Base-by-base conservation (phyloP, 2,888 invertebrate species). In the Harpalus rufipes region DNA sequence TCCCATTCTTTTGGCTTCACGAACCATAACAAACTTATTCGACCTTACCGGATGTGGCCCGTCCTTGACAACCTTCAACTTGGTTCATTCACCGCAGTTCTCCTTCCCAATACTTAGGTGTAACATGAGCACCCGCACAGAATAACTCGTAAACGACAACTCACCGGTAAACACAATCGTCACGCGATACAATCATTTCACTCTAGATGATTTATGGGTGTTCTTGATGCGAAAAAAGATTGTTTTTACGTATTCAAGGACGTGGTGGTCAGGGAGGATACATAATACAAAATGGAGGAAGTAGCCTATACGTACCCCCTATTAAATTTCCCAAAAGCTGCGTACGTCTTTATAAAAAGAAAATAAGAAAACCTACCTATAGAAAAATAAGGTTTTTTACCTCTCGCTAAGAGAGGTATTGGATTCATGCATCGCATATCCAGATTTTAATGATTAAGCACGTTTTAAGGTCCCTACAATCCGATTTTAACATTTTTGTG, bases 21-120 rank as follows among this genome's bases (percentile, higher is more conserved):
- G 16, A 14, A 59, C 59, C 59, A 16, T 59, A 59, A 14, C 59
- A 59, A 59, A 59, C 59, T 8, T 59, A 16, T 18, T 18, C 59
- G 18, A 16, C 14, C 59, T 16, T 16, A 59, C 14, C 14, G 59
- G 59, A 59, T 18, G 59, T 59, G 59, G 14, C 5, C 8, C 18
- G 59, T 59, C 59, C 59, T 59, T 59, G 59, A 59, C 59, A 16
- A 14, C 59, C 16, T 59, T 59, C n/a, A 8, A n/a, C 12, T 56
- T 59, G 2, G 59, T 59, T 59, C 59, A 14, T 59, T 59, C 59
- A 59, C 59, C 59, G 59, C 59, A 14, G 59, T 14, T 59, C 59
- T 12, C 44, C 44, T 8, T 12, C 10, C 44, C 44, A 51, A 12
- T 51, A 12, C 10, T 12, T 12, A 56, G 2, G 44, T 10, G 44